A percentile compares a stretch with the other conserved stretches of the same genome.
These are phyloP conservation scores for Carassius auratus DNA, from an alignment of 2,113 vertebrate genomes.

Conservation along the genomic window DNA sequence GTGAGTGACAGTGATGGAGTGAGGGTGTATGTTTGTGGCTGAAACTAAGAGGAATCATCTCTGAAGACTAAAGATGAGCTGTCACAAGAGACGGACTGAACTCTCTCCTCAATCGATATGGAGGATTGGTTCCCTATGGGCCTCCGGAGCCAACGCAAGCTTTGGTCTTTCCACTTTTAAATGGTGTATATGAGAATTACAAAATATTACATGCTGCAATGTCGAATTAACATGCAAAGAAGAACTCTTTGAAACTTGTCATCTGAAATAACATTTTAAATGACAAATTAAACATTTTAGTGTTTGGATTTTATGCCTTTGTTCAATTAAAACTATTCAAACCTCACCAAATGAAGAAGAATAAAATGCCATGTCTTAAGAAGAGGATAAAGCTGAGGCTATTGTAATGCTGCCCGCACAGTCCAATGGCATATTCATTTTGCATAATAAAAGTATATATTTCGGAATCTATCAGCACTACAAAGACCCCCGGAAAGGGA, in stretches of 20 bases:
- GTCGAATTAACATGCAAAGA: background rate
- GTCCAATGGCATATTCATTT: conserved; percentile 19
- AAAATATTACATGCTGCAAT: background rate
- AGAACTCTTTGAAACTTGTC: background rate
- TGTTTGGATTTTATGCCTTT: background rate
- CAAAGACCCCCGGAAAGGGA: conserved; percentile 20
- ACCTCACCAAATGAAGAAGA: background rate
- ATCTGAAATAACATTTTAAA: background rate
- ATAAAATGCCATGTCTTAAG: background rate
- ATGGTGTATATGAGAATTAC: background rate
- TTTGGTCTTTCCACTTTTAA: conserved; percentile 21
- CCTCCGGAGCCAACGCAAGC: background rate
- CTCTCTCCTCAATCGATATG: conserved; percentile 23
- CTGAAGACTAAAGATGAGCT: conserved; percentile 52
- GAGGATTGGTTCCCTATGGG: conserved; percentile 23
- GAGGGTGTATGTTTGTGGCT: conserved; percentile 30
- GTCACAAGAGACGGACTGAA: conserved; percentile 34
- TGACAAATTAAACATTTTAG: background rate
- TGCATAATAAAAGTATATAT: conserved; percentile 53
- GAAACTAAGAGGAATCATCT: conserved; percentile 42
- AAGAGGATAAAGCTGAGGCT: background rate
- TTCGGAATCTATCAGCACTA: conserved; percentile 52
- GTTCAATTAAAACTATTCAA: conserved; percentile 12
- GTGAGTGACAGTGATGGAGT: conserved; percentile 42
- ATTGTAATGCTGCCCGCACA: background rate